phyloP scores from a whole-genome alignment of 2,888 invertebrate species.

The Embidobia sp. region DNA sequence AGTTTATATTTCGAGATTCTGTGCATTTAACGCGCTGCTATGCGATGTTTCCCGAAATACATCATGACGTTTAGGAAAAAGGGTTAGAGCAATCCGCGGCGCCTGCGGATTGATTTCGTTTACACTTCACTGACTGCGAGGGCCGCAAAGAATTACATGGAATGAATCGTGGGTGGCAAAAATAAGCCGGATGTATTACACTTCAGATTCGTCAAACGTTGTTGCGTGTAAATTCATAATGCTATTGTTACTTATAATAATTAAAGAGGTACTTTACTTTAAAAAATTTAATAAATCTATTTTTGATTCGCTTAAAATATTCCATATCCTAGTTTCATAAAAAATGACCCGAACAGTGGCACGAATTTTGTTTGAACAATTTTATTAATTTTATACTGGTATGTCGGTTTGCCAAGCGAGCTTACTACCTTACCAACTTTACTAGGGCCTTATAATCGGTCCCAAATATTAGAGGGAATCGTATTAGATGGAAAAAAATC shows the following conservation, averaged over 20 bases:
- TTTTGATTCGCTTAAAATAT: too few relatives aligned
- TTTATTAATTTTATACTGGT: too few relatives aligned
- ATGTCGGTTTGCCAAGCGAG: too few relatives aligned
- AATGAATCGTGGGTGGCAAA: slow-evolving; percentile 72
- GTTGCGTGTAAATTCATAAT: neutral
- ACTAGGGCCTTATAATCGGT: too few relatives aligned
- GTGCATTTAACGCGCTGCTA: slow-evolving; percentile 57
- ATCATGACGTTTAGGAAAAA: slow-evolving; percentile 65
- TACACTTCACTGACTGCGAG: slow-evolving; percentile 73
- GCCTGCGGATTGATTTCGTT: slow-evolving; percentile 75
- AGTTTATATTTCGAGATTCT: slow-evolving; percentile 59
- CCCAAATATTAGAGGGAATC: too few relatives aligned
- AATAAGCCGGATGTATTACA: slow-evolving; percentile 66
- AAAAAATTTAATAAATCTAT: too few relatives aligned
- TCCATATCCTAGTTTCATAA: too few relatives aligned
- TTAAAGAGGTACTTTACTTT: too few relatives aligned
- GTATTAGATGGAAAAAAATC: too few relatives aligned
- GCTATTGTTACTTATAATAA: neutral
- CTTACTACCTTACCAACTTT: too few relatives aligned
- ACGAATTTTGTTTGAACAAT: too few relatives aligned
- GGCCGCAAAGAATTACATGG: slow-evolving; percentile 53
- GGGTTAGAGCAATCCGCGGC: slow-evolving; percentile 67
- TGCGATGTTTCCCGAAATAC: slow-evolving; percentile 66
- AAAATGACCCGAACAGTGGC: too few relatives aligned
- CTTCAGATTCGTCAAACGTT: slow-evolving; percentile 20